These are phyloP conservation scores for Watsonalla binaria DNA, from an alignment of 2,888 invertebrate genomes.

Conservation along the genomic window DNA sequence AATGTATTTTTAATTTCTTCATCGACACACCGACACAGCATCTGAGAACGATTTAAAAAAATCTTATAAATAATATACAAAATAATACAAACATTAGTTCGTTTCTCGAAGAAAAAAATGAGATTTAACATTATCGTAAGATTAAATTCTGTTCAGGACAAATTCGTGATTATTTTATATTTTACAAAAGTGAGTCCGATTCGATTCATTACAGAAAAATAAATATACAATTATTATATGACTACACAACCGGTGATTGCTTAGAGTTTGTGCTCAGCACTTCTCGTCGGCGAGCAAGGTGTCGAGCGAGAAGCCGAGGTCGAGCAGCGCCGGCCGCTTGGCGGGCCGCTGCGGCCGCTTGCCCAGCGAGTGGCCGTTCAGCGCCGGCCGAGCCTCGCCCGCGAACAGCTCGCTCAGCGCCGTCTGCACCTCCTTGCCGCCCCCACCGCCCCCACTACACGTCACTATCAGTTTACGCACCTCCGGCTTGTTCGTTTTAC, in stretches of 20 bases:
- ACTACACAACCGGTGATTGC: slow-evolving; percentile 69
- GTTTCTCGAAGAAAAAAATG: slow-evolving; percentile 52
- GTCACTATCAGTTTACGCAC: slow-evolving; percentile 73
- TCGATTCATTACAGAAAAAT: slow-evolving; percentile 67
- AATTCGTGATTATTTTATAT: slow-evolving; percentile 65
- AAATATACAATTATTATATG: slow-evolving; percentile 69
- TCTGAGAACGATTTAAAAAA: slow-evolving; percentile 60
- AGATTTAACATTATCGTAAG: slow-evolving; percentile 66
- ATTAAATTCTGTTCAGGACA: slow-evolving; percentile 54
- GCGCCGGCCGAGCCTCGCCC: slow-evolving; percentile 17
- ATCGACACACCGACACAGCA: slow-evolving; percentile 45
- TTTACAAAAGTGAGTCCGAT: slow-evolving; percentile 56
- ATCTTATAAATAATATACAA: slow-evolving; percentile 78
- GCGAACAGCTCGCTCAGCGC: slow-evolving; percentile 53
- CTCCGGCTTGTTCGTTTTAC: slow-evolving; percentile 67
- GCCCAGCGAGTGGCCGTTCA: slow-evolving; percentile 29
- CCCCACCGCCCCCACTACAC: slow-evolving; percentile 50
- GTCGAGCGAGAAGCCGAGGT: slow-evolving; percentile 67
- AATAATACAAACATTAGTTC: slow-evolving; percentile 75
- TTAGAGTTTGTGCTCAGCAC: slow-evolving; percentile 53
- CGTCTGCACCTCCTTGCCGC: slow-evolving; percentile 33
- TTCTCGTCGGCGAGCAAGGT: slow-evolving; percentile 73
- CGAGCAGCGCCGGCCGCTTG: slow-evolving; percentile 51
- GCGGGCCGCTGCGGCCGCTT: slow-evolving; percentile 44
- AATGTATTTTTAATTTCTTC: slow-evolving; percentile 56